phyloP scores from a whole-genome alignment of 2,888 invertebrate genomes.

The Caenorhabditis sinica region DNA sequence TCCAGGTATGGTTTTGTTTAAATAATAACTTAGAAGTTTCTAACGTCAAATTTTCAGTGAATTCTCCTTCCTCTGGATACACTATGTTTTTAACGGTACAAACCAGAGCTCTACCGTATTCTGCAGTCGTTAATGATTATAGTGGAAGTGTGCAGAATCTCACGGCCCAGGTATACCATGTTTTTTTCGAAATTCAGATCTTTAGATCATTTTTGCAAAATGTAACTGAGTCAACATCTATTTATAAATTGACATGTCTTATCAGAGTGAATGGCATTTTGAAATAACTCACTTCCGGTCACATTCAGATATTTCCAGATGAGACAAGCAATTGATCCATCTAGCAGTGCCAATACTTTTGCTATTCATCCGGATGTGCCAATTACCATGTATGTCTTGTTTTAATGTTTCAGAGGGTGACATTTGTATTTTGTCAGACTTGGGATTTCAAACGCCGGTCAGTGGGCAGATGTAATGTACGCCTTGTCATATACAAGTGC shows the following conservation, averaged over 20 bases:
- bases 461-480: constrained; percentile 50
- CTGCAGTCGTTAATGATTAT: constrained; percentile 44
- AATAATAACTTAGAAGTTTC: neutral
- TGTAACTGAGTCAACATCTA: neutral
- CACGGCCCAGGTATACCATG: constrained; percentile 47
- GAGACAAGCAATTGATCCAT: constrained; percentile 11
- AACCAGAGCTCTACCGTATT: constrained; percentile 40
- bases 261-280: neutral
- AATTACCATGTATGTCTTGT: constrained; percentile 42
- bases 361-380: constrained; percentile 27
- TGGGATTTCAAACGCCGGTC: constrained; percentile 51
- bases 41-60: constrained; percentile 9
- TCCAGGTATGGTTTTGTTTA: constrained; percentile 11
- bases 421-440: constrained; percentile 25
- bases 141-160: constrained; percentile 44
- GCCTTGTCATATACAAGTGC: constrained; percentile 48
- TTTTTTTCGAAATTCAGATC: neutral
- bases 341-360: neutral
- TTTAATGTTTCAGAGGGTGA: neutral
- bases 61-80: constrained; percentile 16
- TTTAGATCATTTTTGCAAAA: constrained; percentile 11
- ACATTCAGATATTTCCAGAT: constrained; percentile 28
- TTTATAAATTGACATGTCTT: neutral
- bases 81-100: constrained; percentile 43
- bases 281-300: neutral